phyloP scores from a whole-genome alignment of 2,797 vertebrate genomes.

The Pitangus sulphuratus region DNA sequence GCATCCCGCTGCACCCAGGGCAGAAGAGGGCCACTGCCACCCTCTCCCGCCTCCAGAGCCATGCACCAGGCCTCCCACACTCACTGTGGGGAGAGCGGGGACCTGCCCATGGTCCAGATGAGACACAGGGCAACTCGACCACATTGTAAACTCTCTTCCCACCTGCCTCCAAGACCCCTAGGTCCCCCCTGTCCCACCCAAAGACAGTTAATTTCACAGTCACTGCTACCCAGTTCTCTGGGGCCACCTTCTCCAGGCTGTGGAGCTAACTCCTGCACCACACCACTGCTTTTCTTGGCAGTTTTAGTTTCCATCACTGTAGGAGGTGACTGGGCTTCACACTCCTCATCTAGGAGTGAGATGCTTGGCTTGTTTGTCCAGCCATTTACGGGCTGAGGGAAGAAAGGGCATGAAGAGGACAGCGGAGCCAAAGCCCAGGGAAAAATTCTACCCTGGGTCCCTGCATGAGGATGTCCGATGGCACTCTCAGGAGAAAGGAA shows the following conservation, averaged over 20 bases:
- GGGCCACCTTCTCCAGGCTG: neutral
- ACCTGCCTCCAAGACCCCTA: neutral
- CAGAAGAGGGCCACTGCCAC: accelerated
- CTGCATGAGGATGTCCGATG: neutral
- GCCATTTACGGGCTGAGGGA: neutral
- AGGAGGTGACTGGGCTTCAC: neutral
- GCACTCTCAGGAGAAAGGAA: neutral
- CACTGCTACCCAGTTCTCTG: neutral
- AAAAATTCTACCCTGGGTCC: neutral
- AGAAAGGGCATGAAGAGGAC: neutral
- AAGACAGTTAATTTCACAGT: neutral
- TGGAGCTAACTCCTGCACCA: neutral
- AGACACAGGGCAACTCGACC: neutral
- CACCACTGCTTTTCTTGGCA: neutral
- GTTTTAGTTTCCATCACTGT: neutral
- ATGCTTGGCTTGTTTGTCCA: neutral
- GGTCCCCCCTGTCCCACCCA: neutral
- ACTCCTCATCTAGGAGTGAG: neutral
- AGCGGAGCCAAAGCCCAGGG: neutral
- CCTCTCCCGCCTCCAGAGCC: neutral
- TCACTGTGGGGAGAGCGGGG: accelerated
- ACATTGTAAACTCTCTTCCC: neutral
- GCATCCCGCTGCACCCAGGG: neutral
- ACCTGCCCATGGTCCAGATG: neutral
- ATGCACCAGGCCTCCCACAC: neutral